phyloP scores from a whole-genome alignment of 2,113 vertebrate genomes.

The Syrrhaptes paradoxus region DNA sequence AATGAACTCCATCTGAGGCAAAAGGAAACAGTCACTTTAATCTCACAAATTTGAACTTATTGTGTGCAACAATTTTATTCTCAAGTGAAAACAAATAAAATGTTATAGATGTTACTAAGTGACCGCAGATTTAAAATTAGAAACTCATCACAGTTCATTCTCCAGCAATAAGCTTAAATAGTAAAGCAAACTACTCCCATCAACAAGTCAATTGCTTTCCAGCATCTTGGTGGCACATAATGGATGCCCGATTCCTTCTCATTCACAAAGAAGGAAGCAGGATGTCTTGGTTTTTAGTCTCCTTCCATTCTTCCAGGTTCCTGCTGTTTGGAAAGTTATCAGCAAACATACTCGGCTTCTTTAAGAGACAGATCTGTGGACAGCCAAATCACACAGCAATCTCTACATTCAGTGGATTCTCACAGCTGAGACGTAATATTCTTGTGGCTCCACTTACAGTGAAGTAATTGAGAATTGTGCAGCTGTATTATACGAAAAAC shows the following conservation, averaged over 20 bases:
- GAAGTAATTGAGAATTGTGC: not conserved
- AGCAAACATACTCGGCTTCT: not conserved
- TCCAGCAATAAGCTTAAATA: not conserved
- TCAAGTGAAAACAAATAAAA: not conserved
- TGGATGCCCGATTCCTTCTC: not conserved
- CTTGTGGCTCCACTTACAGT: not conserved
- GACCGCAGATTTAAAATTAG: not conserved
- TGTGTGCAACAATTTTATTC: not conserved
- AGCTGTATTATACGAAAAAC: not conserved
- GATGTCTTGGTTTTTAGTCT: not conserved
- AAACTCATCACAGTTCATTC: not conserved
- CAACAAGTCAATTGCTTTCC: not conserved
- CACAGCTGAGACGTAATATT: not conserved
- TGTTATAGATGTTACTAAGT: not conserved
- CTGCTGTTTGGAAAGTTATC: not conserved
- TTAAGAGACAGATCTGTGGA: not conserved
- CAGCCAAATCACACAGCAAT: not conserved
- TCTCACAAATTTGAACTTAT: not conserved
- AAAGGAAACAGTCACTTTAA: not conserved
- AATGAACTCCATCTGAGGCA: not conserved
- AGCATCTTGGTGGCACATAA: not conserved
- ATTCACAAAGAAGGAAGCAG: not conserved
- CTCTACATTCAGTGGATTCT: not conserved
- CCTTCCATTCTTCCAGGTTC: not conserved
- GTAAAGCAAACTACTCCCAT: not conserved